phyloP scores from a whole-genome alignment of 2,113 vertebrate genomes.

The Cyprichromis sp. region DNA sequence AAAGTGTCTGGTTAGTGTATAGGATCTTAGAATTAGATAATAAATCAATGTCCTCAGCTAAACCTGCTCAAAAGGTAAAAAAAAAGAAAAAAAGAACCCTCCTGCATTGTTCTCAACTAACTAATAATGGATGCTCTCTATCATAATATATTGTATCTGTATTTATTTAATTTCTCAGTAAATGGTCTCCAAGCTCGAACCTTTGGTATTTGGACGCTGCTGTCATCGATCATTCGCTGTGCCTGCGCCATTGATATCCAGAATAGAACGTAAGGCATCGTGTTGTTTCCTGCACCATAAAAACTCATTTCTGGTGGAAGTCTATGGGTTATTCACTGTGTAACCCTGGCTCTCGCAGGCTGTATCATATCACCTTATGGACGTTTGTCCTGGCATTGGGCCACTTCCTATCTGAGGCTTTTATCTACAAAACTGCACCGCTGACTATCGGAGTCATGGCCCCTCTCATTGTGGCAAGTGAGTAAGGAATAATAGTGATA shows the following conservation, averaged over 20 bases:
- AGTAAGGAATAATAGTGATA: neutral
- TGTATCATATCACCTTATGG: conserved; percentile 93
- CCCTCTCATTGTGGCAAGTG: conserved; percentile 87
- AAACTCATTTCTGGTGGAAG: neutral
- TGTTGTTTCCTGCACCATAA: neutral
- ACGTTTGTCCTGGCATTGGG: conserved; percentile 90
- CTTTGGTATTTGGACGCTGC: conserved; percentile 91
- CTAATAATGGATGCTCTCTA: neutral
- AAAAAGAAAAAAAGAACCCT: neutral
- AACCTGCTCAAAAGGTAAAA: neutral
- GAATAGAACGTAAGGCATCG: conserved; percentile 81
- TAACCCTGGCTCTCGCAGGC: conserved; percentile 57
- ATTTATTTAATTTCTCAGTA: conserved; percentile 64
- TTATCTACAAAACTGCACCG: conserved; percentile 87
- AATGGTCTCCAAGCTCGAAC: conserved; percentile 95
- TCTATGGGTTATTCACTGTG: neutral
- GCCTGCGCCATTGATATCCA: conserved; percentile 92
- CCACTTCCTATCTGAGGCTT: conserved; percentile 89
- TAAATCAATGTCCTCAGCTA: neutral
- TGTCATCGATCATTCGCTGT: conserved; percentile 91
- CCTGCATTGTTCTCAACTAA: neutral
- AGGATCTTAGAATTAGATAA: neutral
- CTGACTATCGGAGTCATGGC: conserved; percentile 89
- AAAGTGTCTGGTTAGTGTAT: neutral
- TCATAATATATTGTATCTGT: fast-evolving